Evolutionary conservation across 2,797 vertebrate species (phyloP).

Genomic region (Perodicticus potto): DNA sequence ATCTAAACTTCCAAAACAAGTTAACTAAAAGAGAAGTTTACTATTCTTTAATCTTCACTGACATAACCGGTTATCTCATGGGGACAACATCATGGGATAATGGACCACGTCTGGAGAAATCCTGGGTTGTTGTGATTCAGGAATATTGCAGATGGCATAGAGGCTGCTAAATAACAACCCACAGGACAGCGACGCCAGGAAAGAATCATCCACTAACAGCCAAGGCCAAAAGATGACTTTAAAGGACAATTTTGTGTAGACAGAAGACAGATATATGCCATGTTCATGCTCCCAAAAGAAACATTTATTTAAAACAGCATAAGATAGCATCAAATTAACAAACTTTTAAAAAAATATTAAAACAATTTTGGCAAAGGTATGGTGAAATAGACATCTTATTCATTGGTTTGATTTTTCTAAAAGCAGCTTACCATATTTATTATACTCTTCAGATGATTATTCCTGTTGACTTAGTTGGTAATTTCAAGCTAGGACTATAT

Average conservation of each 20-base stretch:
- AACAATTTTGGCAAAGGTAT: not conserved
- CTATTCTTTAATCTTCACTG: not conserved
- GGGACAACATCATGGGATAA: not conserved
- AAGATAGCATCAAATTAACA: not conserved
- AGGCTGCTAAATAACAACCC: not conserved
- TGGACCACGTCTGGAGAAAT: not conserved
- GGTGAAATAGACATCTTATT: not conserved
- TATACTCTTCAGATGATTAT: conserved; percentile 31
- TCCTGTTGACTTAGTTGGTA: not conserved
- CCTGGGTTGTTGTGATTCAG: not conserved
- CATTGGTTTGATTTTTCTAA: not conserved
- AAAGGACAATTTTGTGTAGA: not conserved
- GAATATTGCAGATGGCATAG: not conserved
- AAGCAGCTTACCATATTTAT: not conserved
- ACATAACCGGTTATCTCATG: not conserved
- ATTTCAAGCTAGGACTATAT: conserved; percentile 5
- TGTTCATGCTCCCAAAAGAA: not conserved
- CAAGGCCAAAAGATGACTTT: not conserved
- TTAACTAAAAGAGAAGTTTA: not conserved
- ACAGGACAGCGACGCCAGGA: not conserved
- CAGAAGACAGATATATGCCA: not conserved
- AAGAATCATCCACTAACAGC: not conserved
- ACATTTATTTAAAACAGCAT: conserved; percentile 36
- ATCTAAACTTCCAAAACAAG: not conserved
- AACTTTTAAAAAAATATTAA: not conserved